Conservation (phyloP, 1,140 invertebrate species). For the Zaprionus ornatus region DNA sequence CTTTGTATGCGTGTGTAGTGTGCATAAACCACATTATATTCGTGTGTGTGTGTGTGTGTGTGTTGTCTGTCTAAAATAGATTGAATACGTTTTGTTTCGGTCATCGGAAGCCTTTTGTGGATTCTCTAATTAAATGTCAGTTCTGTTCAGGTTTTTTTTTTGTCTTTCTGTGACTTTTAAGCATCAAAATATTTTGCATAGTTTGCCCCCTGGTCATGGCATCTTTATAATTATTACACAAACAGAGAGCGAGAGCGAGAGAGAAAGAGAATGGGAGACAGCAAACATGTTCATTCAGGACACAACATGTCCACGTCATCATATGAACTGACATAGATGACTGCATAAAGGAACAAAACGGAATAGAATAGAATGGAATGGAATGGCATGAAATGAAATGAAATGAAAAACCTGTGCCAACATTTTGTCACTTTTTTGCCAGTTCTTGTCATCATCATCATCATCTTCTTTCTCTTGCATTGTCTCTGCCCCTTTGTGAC, state of each 20-base stretch:
- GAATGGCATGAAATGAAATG: conserved; percentile 3
- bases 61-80: conserved; percentile 17
- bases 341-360: conserved; percentile 28
- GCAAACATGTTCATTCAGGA: conserved; percentile 18
- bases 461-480: conserved; percentile 20
- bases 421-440: conserved; percentile 47
- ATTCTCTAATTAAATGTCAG: conserved; percentile 54
- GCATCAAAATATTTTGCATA: conserved; percentile 43
- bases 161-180: conserved; percentile 25
- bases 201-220: conserved; percentile 25
- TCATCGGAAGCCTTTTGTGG: conserved; percentile 24
- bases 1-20: neutral
- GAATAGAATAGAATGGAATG: conserved; percentile 8
- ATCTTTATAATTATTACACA: conserved; percentile 29
- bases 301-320: conserved; percentile 37
- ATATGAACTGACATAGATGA: conserved; percentile 37
- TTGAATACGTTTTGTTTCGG: conserved; percentile 24
- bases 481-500: conserved; percentile 44
- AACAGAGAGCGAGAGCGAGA: neutral
- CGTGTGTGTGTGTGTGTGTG: neutral
- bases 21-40: neutral
- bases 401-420: conserved; percentile 48
- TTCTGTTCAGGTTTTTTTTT: conserved; percentile 22
- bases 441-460: conserved; percentile 22
- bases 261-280: neutral